Evolutionary conservation across 2,113 vertebrate species (phyloP), one percentile per base, ranked within the genome.

Genomic region (Cottus gobio): DNA sequence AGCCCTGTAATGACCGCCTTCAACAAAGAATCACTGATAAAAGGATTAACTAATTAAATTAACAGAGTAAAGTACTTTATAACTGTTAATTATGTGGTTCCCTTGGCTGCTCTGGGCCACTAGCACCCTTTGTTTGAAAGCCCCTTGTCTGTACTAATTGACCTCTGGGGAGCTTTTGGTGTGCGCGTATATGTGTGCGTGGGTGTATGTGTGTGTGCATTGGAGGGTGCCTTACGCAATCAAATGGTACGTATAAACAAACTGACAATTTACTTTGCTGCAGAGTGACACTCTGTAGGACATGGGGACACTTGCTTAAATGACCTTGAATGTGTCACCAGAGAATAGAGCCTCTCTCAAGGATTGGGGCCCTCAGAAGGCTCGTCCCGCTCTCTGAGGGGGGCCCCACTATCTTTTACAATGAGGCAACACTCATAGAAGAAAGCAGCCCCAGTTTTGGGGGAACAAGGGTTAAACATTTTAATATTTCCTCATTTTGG

Each of bases 121-220:
- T 83, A 90, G 90, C 90, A 93, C 91, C 93, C 88, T 95, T 95
- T 95, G 92, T 95, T 84, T 90, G 89, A 85, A 89, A 90, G 88
- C 87, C 90, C 94, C 95, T 93, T 95, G 92, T 92, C 95, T 95
- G 94, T 94, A 95, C 93, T 94, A 95, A 94, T 95, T 96, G 94
- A 95, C 94, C 95, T 95, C 94, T 90, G 93, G 88, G 88, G 93
- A 94, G 93, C 95, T 68, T 95, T 96, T 95, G 92, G 54, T 86
- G 76, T 75, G 83, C 87, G 84, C 58, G 90, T 56, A 30, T 83
- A 60, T 44, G 65, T 63, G 76, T 72, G 91, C 46, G 84, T 66
- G 61, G 13, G 82, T 63, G 85, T 76, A 54, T 63, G 3, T 75
- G 80, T 73, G 85, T 82, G 90, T 77, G 83, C 69, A 20, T 62